A percentile compares a stretch with the other conserved stretches of the same genome.
Conservation (phyloP, 2,113 vertebrate genomes). For the Labeo rohita region DNA sequence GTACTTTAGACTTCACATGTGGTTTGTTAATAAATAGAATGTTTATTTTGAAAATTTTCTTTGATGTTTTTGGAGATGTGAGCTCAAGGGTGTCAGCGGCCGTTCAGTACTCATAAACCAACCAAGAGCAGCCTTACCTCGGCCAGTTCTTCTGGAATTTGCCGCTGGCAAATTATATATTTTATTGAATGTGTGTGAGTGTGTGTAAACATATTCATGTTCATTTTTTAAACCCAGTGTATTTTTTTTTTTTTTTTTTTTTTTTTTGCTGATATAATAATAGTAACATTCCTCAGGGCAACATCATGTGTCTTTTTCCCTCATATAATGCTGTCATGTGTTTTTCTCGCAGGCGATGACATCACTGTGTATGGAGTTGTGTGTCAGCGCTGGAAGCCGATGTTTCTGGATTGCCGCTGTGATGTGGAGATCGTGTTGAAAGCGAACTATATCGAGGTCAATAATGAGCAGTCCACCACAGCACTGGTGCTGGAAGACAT, state of each 20-base stretch:
- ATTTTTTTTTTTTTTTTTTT: background rate
- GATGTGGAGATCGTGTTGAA: slow-evolving; percentile 91
- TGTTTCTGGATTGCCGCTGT: slow-evolving; percentile 81
- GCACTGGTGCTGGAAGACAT: slow-evolving; percentile 82
- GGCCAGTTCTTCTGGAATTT: no score
- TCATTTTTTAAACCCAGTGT: background rate
- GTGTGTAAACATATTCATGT: background rate
- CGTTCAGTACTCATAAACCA: no score
- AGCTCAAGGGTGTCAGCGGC: no score
- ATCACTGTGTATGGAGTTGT: slow-evolving; percentile 92
- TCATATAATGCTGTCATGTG: background rate
- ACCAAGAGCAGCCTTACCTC: no score
- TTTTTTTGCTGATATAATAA: background rate
- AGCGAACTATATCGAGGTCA: slow-evolving; percentile 92
- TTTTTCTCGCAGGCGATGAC: slow-evolving; percentile 83
- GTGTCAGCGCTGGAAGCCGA: slow-evolving; percentile 91
- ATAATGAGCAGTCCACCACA: slow-evolving; percentile 85
- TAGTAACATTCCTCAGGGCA: background rate
- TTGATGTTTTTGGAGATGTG: no score
- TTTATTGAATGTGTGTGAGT: no score
- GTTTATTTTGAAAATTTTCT: no score
- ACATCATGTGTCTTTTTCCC: background rate
- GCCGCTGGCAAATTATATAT: no score
- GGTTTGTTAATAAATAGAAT: no score
- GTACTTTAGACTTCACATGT: no score